Conservation (phyloP, 2,113 vertebrate genomes). For the Sebastes fasciatus region DNA sequence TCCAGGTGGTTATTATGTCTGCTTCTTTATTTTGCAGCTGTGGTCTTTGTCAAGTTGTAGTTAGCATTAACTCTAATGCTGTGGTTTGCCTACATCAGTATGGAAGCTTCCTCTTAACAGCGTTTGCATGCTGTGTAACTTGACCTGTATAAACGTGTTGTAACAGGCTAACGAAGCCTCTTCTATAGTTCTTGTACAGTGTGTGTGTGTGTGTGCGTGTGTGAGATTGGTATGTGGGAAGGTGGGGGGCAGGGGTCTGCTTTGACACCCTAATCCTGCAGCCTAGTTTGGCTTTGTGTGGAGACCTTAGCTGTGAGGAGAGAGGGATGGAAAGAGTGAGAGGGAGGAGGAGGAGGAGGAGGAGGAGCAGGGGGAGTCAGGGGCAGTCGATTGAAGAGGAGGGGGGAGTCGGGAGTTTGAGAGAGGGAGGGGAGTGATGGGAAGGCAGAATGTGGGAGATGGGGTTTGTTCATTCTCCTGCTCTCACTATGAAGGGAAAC, state of each 20-base stretch:
- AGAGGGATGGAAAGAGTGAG: conserved; percentile 47
- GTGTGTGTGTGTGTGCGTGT: conserved; percentile 23
- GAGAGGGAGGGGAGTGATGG: conserved; percentile 64
- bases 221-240: conserved; percentile 59
- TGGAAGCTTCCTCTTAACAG: conserved; percentile 5
- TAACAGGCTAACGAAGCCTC: conserved; percentile 44
- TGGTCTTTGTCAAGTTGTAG: background rate
- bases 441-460: conserved; percentile 69
- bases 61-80: background rate
- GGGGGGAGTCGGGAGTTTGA: conserved; percentile 37
- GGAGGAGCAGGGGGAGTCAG: conserved; percentile 37
- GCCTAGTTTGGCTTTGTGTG: conserved; percentile 73
- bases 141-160: conserved; percentile 41
- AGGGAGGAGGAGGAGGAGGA: background rate
- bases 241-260: conserved; percentile 72
- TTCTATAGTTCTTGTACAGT: conserved; percentile 45
- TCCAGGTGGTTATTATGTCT: background rate
- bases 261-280: conserved; percentile 80
- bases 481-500: conserved; percentile 73
- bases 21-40: background rate
- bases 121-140: conserved; percentile 24
- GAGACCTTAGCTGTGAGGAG: conserved; percentile 67
- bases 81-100: background rate
- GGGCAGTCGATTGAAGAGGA: conserved; percentile 43
- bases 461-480: conserved; percentile 67